A percentile compares a stretch with the other conserved stretches of the same genome.
phyloP scores from a whole-genome alignment of 2,113 vertebrate genomes.

The Aegithalos caudatus region DNA sequence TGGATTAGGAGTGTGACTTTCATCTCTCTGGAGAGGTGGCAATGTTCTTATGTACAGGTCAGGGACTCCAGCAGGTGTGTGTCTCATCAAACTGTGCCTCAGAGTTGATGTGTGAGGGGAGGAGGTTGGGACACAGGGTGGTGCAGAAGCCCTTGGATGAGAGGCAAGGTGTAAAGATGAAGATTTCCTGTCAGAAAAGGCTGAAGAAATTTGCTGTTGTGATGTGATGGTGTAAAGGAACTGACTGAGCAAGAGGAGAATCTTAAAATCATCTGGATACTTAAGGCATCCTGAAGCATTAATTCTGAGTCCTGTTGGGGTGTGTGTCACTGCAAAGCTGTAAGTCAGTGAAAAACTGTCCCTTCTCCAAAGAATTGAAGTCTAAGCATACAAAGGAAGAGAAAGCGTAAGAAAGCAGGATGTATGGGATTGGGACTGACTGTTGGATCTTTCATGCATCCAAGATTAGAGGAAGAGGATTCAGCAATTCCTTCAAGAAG shows the following conservation, averaged over 20 bases:
- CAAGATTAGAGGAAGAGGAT: not conserved
- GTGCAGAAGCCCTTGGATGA: not conserved
- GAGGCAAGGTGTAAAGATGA: not conserved
- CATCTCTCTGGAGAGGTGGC: not conserved
- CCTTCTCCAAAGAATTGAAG: not conserved
- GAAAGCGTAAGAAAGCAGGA: not conserved
- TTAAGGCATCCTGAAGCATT: not conserved
- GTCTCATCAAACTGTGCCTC: not conserved
- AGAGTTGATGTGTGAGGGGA: rapidly evolving
- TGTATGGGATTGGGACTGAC: not conserved
- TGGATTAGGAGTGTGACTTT: not conserved
- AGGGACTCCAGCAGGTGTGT: not conserved
- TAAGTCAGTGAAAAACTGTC: not conserved
- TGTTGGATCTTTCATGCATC: not conserved
- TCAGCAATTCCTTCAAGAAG: not conserved
- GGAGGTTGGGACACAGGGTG: not conserved
- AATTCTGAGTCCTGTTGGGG: not conserved
- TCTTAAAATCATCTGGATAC: not conserved
- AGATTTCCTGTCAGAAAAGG: not conserved
- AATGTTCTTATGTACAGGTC: not conserved
- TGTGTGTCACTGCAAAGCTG: not conserved
- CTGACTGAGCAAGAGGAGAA: not conserved
- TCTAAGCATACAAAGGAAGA: not conserved
- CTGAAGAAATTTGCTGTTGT: not conserved
- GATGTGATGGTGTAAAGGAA: not conserved